Evolutionary conservation across 2,797 vertebrate species (phyloP).

Genomic region (Apogon hyalosoma): DNA sequence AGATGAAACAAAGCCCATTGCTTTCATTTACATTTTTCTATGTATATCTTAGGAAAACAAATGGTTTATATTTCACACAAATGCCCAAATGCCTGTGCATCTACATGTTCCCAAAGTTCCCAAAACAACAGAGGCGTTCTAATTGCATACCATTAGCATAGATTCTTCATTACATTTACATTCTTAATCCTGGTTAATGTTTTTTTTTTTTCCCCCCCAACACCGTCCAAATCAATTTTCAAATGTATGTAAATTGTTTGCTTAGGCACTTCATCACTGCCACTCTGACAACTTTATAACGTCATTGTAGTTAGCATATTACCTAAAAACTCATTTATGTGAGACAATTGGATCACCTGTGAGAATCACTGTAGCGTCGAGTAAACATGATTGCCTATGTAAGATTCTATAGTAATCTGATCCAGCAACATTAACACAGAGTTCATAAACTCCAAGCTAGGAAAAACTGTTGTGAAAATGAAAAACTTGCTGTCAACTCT

Average conservation of each 20-base stretch:
- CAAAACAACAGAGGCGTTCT: constrained; percentile 19
- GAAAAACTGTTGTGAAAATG: constrained; percentile 33
- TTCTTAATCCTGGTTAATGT: constrained; percentile 33
- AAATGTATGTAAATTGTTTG: constrained; percentile 54
- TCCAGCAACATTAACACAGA: constrained; percentile 51
- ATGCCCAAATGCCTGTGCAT: constrained; percentile 3
- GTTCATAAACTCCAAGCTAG: constrained; percentile 26
- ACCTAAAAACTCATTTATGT: constrained; percentile 65
- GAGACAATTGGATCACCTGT: constrained; percentile 58
- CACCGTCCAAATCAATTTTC: constrained; percentile 41
- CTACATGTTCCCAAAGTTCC: constrained; percentile 11
- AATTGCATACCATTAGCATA: constrained; percentile 31
- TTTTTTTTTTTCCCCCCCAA: not conserved
- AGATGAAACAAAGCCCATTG: constrained; percentile 2
- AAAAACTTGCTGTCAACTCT: constrained; percentile 15
- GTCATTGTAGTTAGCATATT: constrained; percentile 51
- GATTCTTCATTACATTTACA: constrained; percentile 50
- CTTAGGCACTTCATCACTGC: constrained; percentile 55
- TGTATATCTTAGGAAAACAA: constrained; percentile 1
- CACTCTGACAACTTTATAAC: constrained; percentile 55
- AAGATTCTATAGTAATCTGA: constrained; percentile 52
- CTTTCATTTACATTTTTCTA: not conserved
- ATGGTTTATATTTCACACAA: not conserved
- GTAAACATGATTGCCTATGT: constrained; percentile 65
- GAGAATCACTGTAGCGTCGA: constrained; percentile 58